A percentile compares a stretch with the other conserved stretches of the same genome.
phyloP scores from a whole-genome alignment of 92 coral and sea anemone species.

The Siderastrea radians region DNA sequence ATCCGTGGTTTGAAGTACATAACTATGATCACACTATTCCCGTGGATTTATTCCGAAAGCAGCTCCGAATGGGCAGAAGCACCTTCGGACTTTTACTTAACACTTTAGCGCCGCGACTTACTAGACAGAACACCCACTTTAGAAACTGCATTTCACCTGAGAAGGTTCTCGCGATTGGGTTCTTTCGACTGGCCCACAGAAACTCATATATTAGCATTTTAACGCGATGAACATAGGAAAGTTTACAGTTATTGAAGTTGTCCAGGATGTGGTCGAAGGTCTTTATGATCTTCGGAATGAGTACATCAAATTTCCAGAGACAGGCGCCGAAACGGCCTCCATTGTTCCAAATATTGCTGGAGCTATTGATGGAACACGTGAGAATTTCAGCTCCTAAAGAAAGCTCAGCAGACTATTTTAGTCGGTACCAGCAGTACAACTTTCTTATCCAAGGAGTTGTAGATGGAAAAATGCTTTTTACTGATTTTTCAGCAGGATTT shows the following conservation, averaged over 20 bases:
- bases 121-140: conserved; percentile 29
- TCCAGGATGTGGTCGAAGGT: conserved; percentile 44
- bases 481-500: conserved; percentile 47
- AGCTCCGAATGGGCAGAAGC: conserved; percentile 7
- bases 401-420: conserved; percentile 55
- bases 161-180: conserved; percentile 50
- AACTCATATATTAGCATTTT: conserved; percentile 50
- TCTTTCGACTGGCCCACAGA: conserved; percentile 52
- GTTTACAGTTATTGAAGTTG: conserved; percentile 44
- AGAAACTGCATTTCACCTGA: conserved; percentile 38
- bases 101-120: conserved; percentile 28
- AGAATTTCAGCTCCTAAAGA: conserved; percentile 15
- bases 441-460: conserved; percentile 35
- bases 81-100: conserved; percentile 2
- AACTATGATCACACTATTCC: conserved; percentile 6
- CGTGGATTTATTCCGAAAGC: background rate
- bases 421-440: conserved; percentile 51
- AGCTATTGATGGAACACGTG: conserved; percentile 6
- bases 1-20: conserved; percentile 2
- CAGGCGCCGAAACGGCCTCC: conserved; percentile 2
- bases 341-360: background rate
- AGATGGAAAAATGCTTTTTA: conserved; percentile 42
- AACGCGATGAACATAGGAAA: conserved; percentile 40
- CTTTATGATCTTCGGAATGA: background rate
- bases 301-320: conserved; percentile 7